phyloP scores from a whole-genome alignment of 2,113 vertebrate genomes.

The Junco hyemalis region DNA sequence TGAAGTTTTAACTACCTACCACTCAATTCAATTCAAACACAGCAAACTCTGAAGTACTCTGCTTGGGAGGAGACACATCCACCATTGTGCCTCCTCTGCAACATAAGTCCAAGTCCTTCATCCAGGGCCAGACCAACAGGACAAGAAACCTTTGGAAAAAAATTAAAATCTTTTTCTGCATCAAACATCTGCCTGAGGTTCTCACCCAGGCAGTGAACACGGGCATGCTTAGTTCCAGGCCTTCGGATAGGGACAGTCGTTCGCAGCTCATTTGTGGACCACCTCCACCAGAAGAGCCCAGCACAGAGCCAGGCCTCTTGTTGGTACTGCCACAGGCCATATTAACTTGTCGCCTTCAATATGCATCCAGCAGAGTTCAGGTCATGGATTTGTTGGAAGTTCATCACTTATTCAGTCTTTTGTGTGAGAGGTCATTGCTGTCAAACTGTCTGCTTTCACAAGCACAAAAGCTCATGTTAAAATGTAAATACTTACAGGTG shows the following conservation, averaged over 20 bases:
- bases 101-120: not conserved
- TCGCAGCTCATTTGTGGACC: not conserved
- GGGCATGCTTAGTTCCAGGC: not conserved
- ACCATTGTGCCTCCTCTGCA: not conserved
- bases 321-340: not conserved
- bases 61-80: not conserved
- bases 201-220: not conserved
- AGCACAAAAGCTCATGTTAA: constrained; percentile 62
- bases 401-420: constrained; percentile 67
- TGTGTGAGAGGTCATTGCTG: constrained; percentile 56
- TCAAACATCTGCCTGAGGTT: not conserved
- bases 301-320: not conserved
- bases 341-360: constrained; percentile 55
- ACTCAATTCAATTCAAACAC: not conserved
- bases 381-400: constrained; percentile 63
- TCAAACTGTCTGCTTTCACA: constrained; percentile 62
- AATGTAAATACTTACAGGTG: constrained; percentile 68
- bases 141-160: not conserved
- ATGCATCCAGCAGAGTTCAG: constrained; percentile 53
- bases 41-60: not conserved
- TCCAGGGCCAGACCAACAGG: not conserved
- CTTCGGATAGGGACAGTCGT: not conserved
- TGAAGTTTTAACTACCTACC: constrained; percentile 25
- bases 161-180: not conserved
- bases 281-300: not conserved